Percentiles rank a stretch among this genome's conserved stretches.
Conservation (phyloP, 2,113 vertebrate species). For the Actinemys pallida region DNA sequence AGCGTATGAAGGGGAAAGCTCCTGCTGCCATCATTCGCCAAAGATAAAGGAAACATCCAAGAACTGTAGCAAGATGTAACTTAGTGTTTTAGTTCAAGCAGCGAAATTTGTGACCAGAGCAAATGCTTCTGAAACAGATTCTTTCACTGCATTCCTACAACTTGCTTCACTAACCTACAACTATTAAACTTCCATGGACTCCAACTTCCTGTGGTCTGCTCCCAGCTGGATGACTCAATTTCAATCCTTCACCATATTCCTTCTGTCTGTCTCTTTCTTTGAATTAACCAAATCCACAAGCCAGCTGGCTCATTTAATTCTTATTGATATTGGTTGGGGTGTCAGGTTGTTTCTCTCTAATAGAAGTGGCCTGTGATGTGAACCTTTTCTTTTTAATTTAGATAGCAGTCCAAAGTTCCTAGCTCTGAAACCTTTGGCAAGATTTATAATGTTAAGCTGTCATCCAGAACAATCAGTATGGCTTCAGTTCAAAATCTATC, state of each 20-base stretch:
- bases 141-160: background rate
- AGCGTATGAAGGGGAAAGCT: background rate
- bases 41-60: background rate
- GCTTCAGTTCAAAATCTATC: slow-evolving; percentile 46
- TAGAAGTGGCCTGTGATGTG: slow-evolving; percentile 8
- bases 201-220: background rate
- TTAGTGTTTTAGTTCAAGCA: background rate
- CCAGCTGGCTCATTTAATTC: background rate
- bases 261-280: background rate
- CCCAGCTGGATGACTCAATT: background rate
- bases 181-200: background rate
- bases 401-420: slow-evolving; percentile 15
- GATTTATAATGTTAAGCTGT: slow-evolving; percentile 41
- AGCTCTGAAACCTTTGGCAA: slow-evolving; percentile 16
- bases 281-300: slow-evolving; percentile 22
- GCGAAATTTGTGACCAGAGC: background rate
- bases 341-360: slow-evolving; percentile 35
- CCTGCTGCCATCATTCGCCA: background rate
- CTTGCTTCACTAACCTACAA: background rate
- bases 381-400: slow-evolving; percentile 49
- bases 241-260: background rate
- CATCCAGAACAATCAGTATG: slow-evolving; percentile 5
- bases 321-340: background rate
- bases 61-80: background rate
- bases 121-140: background rate